Evolutionary conservation across 2,113 vertebrate species (phyloP), one percentile per base, ranked within the genome.

Genomic region (Blennius ocellaris): DNA sequence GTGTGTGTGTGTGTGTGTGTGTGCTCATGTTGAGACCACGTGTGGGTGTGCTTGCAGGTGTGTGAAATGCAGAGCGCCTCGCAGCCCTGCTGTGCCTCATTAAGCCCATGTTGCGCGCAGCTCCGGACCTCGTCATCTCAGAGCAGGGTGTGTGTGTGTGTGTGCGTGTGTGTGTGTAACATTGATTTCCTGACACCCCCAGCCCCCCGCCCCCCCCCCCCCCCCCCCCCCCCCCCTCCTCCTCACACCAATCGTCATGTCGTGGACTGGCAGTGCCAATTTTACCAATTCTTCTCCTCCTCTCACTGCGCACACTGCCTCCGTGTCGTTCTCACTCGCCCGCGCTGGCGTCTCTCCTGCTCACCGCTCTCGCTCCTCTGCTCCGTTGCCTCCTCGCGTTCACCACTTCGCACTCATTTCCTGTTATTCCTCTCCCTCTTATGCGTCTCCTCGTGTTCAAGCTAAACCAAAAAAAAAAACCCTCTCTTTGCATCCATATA

Each of bases 31-130:
- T 30, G 2, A 59, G 51, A 0, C 1, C 6, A 40, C 6, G 58
- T 51, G 64, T 30, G 74, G 2, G 74, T 56, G 77, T 55, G 56
- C 36, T 30, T 74, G 81, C 76, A 77, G 72, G 86, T 81, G 84
- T 82, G 83, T 74, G 87, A 74, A 82, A 76, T 55, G 73, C 73
- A 47, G 82, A 73, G 82, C 53, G 41, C 74, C 17, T 55, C 65
- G 82, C 79, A 11, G 84, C 61, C 90, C 90, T 92, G 87, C 91
- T 92, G 92, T 82, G 91, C 89, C 90, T 93, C 91, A 92, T 93
- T 92, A 92, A 91, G 85, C 86, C 85, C 89, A 88, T 89, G 89
- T 88, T 90, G 89, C 40, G 89, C 83, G 66, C 73, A 73, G 87
- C 88, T 83, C 78, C 81, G 72, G 88, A 92, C 91, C 86, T 84